These are phyloP conservation scores for Hephaestus fuliginosus DNA, from an alignment of 2,797 vertebrate genomes.

Conservation along the genomic window DNA sequence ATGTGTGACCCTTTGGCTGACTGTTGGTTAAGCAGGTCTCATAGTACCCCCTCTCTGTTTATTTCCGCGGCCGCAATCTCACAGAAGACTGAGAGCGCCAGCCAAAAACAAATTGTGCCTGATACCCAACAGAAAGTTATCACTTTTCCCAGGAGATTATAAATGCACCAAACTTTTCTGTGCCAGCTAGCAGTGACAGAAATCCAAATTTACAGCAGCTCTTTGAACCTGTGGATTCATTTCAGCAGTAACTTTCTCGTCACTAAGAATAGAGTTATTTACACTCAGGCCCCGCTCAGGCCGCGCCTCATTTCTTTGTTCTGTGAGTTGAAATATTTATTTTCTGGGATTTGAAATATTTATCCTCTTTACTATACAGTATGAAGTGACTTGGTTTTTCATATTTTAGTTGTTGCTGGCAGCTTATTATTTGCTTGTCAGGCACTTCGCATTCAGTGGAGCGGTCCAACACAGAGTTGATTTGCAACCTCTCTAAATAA, in stretches of 20 bases:
- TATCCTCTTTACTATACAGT: constrained; percentile 29
- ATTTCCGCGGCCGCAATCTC: constrained; percentile 19
- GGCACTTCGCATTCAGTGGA: constrained; percentile 10
- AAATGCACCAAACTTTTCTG: constrained; percentile 45
- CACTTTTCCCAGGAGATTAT: constrained; percentile 19
- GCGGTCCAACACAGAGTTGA: not conserved
- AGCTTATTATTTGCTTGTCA: constrained; percentile 41
- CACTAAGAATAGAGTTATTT: constrained; percentile 60
- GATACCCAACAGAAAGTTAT: constrained; percentile 37
- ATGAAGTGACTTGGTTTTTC: constrained; percentile 10
- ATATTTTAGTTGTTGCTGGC: constrained; percentile 25
- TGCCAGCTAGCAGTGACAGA: constrained; percentile 26
- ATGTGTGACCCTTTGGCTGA: constrained; percentile 24
- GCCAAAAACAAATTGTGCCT: constrained; percentile 26
- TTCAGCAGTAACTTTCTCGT: constrained; percentile 15
- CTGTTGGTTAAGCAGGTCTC: constrained; percentile 18
- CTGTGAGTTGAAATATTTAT: constrained; percentile 46
- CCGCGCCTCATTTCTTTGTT: constrained; percentile 24
- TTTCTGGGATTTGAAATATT: constrained; percentile 24
- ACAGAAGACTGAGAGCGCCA: constrained; percentile 19
- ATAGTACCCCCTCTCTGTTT: constrained; percentile 16
- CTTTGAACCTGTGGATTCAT: constrained; percentile 42
- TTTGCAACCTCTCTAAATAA: constrained; percentile 43
- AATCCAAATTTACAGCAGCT: constrained; percentile 29
- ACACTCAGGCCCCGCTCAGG: constrained; percentile 25